Evolutionary conservation across 1,140 invertebrate species (phyloP).

Genomic region (Frieseomelitta varia): DNA sequence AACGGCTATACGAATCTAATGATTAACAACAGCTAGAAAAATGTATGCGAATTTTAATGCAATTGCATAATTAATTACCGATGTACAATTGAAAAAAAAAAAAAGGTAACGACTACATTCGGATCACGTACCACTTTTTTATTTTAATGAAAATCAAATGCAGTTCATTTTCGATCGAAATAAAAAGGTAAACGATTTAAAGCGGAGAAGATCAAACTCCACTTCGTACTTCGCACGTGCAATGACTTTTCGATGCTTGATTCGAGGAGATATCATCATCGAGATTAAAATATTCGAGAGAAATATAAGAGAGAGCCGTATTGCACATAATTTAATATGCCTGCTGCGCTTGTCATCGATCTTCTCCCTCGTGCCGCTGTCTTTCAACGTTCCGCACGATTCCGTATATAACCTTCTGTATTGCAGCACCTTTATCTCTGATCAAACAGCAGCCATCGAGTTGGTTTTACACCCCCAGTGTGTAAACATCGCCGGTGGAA

Average conservation of each 20-base stretch:
- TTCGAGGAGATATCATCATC: not conserved
- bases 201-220: too few relatives aligned
- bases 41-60: not conserved
- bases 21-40: conserved; percentile 9
- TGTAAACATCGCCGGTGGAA: conserved; percentile 30
- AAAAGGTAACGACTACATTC: too few relatives aligned
- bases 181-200: too few relatives aligned
- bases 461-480: not conserved
- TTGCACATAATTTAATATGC: not conserved
- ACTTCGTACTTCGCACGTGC: too few relatives aligned
- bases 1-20: not conserved
- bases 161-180: too few relatives aligned
- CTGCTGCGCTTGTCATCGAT: not conserved
- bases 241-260: not conserved
- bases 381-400: not conserved
- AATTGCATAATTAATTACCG: not conserved
- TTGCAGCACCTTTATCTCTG: not conserved
- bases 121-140: too few relatives aligned
- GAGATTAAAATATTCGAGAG: not conserved
- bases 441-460: conserved; percentile 11
- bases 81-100: too few relatives aligned
- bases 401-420: not conserved
- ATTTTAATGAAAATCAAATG: too few relatives aligned
- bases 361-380: not conserved
- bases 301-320: not conserved